Evolutionary conservation across 37 sponge, comb jelly and placozoan species (phyloP).

Genomic region (Chondrosia reniformis): DNA sequence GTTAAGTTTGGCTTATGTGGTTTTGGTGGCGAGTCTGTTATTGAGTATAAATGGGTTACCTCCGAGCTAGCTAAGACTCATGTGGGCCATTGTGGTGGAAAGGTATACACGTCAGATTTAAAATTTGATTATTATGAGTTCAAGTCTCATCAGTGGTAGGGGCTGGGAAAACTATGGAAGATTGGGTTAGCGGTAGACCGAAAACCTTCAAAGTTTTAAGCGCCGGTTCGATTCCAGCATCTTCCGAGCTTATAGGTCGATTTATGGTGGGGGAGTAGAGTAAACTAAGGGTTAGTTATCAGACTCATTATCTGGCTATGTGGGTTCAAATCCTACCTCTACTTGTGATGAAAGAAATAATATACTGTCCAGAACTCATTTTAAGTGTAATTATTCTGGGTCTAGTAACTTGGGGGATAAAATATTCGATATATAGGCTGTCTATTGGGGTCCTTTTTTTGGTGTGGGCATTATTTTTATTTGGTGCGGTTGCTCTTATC

Average conservation of each 20-base stretch:
- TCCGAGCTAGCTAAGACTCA: background rate
- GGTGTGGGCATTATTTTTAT: background rate
- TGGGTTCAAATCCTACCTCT: slow-evolving; percentile 68
- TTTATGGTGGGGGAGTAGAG: slow-evolving; percentile 5
- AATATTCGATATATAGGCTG: slow-evolving; percentile 27
- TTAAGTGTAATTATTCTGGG: slow-evolving; percentile 47
- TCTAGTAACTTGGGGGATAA: slow-evolving; percentile 55
- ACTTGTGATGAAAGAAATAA: slow-evolving; percentile 21
- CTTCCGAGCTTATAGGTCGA: slow-evolving; percentile 22
- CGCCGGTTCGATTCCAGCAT: slow-evolving; percentile 76
- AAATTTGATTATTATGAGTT: slow-evolving; percentile 31
- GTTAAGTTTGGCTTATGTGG: slow-evolving; percentile 63
- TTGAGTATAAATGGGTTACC: slow-evolving; percentile 48
- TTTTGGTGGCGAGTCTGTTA: slow-evolving; percentile 52
- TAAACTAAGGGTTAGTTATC: slow-evolving; percentile 52
- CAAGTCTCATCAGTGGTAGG: slow-evolving; percentile 57
- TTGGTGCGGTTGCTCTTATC: background rate
- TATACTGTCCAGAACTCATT: slow-evolving; percentile 37
- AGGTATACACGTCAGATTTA: slow-evolving; percentile 38
- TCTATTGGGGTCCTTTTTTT: slow-evolving; percentile 30
- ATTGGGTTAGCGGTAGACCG: slow-evolving; percentile 78
- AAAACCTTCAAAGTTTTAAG: slow-evolving; percentile 76
- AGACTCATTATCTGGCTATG: slow-evolving; percentile 63
- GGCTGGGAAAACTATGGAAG: slow-evolving; percentile 17
- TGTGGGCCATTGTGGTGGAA: slow-evolving; percentile 45